Evolutionary conservation across 2,113 vertebrate species (phyloP).

Genomic region (Tyto alba): DNA sequence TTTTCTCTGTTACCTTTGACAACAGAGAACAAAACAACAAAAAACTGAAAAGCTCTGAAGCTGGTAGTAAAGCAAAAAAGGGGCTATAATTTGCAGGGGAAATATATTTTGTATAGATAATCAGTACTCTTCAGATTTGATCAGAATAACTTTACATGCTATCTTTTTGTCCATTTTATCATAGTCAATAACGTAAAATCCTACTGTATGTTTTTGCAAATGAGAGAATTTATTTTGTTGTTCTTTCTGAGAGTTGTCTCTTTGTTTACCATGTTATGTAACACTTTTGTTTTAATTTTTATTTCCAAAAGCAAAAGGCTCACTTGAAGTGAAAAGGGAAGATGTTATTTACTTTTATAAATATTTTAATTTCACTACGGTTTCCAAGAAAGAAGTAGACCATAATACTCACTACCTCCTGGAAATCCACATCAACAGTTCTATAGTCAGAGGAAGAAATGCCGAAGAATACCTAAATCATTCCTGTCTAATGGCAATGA

Average conservation of each 20-base stretch:
- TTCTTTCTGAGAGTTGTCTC: neutral
- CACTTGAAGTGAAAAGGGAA: conserved; percentile 5
- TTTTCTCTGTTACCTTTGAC: neutral
- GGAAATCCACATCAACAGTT: conserved; percentile 10
- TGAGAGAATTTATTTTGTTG: neutral
- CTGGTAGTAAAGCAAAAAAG: neutral
- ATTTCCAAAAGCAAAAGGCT: conserved; percentile 36
- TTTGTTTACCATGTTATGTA: neutral
- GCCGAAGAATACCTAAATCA: neutral
- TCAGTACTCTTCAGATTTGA: neutral
- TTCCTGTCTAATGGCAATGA: conserved; percentile 32
- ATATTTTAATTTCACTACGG: conserved; percentile 50
- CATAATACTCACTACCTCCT: conserved; percentile 18
- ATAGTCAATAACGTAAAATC: neutral
- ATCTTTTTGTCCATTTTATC: neutral
- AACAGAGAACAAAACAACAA: neutral
- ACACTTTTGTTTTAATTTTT: conserved; percentile 10
- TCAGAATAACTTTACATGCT: neutral
- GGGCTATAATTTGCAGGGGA: neutral
- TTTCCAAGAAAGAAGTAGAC: neutral
- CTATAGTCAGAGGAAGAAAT: neutral
- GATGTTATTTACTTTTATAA: conserved; percentile 29
- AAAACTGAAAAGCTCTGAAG: neutral
- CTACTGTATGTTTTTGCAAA: neutral
- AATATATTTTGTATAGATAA: neutral